Base-by-base conservation (phyloP, 2,888 invertebrate species). In the Coenonympha glycerion region DNA sequence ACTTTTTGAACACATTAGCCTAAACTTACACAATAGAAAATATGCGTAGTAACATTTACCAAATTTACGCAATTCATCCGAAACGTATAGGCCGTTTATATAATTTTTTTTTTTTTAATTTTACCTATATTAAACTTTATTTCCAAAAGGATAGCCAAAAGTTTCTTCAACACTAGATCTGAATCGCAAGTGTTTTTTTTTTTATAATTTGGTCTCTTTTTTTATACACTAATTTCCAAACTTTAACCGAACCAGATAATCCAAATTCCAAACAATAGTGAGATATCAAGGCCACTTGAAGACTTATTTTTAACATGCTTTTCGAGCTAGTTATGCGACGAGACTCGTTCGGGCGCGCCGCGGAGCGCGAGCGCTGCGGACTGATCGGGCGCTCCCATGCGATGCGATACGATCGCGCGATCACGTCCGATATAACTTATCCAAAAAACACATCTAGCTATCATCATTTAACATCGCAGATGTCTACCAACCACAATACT, bases 1-100 rank as follows among this genome's bases (percentile, higher is more conserved):
- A 78, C 68, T 85, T 90, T 91, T 91, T 91, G 91, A 92, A 92
- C 91, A 92, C 91, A 92, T 91, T 89, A 90, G 90, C 90, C 90
- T 90, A 90, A 88, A 89, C 89, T 87, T 88, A 88, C 78, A 86
- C 76, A 87, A 85, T 88, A 88, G 84, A 87, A 86, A 85, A 87
- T 86, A 84, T 84, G 86, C 86, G 85, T 85, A 86, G 78, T 83
- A 87, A 87, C 85, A 85, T 85, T 86, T 84, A 82, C 85, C 86
- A 86, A 87, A 85, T 83, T 74, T 85, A 84, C 83, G 83, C 84
- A 85, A 79, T 85, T 78, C 76, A 69, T 76, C 77, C 79, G 81
- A 86, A 86, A 85, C 80, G 79, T 80, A 80, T 84, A 85, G 83
- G 85, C 84, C 80, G 72, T 63, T 76, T 76, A 79, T 78, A 82